Evolutionary conservation across 2,113 vertebrate genomes (phyloP).

Genomic region (Smithornis capensis): DNA sequence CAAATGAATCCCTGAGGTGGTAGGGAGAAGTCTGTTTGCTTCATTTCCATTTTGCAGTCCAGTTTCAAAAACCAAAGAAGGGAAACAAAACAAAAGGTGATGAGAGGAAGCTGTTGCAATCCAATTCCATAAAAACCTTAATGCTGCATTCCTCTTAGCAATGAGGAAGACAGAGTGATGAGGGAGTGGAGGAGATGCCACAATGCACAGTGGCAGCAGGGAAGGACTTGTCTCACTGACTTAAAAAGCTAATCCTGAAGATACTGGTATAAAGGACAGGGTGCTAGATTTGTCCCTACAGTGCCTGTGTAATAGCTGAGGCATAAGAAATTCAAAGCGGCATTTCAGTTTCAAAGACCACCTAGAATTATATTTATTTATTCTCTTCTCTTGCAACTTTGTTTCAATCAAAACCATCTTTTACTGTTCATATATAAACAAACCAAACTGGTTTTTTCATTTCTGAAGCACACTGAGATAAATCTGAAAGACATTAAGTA

Average conservation of each 20-base stretch:
- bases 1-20: neutral
- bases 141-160: neutral
- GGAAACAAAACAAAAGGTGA: neutral
- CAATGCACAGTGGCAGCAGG: accelerated
- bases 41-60: neutral
- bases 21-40: accelerated
- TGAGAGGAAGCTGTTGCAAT: neutral
- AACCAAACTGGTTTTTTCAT: neutral
- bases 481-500: neutral
- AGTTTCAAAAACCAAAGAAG: neutral
- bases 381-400: neutral
- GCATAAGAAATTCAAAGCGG: neutral
- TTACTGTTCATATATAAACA: neutral
- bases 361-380: neutral
- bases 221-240: neutral
- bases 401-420: neutral
- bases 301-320: neutral
- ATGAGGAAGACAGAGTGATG: neutral
- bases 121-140: neutral
- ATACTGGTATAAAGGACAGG: neutral
- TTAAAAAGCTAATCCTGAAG: neutral
- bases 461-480: neutral
- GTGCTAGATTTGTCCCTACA: neutral
- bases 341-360: neutral
- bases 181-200: neutral